Evolutionary conservation across 2,888 invertebrate genomes (phyloP).

Genomic region (Hanleya hanleyi): DNA sequence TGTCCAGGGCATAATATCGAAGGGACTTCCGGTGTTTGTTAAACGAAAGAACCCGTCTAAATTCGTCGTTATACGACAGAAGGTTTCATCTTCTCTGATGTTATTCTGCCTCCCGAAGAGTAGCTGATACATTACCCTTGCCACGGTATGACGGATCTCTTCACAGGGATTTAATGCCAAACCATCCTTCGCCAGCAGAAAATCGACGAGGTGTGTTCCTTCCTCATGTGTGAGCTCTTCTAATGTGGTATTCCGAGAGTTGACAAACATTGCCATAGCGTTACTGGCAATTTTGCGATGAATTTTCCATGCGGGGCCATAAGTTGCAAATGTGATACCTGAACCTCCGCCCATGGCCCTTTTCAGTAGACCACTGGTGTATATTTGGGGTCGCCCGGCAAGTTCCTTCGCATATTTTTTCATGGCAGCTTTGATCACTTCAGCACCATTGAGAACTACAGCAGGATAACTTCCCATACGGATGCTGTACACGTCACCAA

Average conservation of each 20-base stretch:
- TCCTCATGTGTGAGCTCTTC: constrained; percentile 55
- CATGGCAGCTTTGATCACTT: constrained; percentile 29
- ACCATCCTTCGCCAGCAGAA: constrained; percentile 38
- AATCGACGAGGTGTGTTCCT: constrained; percentile 47
- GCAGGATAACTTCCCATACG: constrained; percentile 39
- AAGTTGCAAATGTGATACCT: constrained; percentile 19
- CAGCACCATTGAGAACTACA: constrained; percentile 40
- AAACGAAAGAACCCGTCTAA: constrained; percentile 65
- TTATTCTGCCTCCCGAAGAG: constrained; percentile 56
- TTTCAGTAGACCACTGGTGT: constrained; percentile 10
- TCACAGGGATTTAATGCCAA: constrained; percentile 54
- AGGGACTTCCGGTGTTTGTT: constrained; percentile 61
- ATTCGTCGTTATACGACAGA: constrained; percentile 50
- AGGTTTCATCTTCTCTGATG: constrained; percentile 56
- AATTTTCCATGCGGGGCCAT: constrained; percentile 58
- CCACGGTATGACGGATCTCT: constrained; percentile 58
- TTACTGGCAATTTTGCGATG: constrained; percentile 61
- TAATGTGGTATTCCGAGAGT: constrained; percentile 54
- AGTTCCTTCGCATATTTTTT: constrained; percentile 26
- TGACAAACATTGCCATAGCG: constrained; percentile 49
- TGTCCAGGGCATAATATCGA: constrained; percentile 66
- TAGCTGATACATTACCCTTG: constrained; percentile 59
- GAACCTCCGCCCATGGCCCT: constrained; percentile 16
- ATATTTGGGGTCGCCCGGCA: constrained; percentile 36
- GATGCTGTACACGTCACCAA: constrained; percentile 44